Evolutionary conservation across 2,888 invertebrate genomes (phyloP), one percentile per base, ranked within the genome.

Genomic region (Shargacucullia verbasci): DNA sequence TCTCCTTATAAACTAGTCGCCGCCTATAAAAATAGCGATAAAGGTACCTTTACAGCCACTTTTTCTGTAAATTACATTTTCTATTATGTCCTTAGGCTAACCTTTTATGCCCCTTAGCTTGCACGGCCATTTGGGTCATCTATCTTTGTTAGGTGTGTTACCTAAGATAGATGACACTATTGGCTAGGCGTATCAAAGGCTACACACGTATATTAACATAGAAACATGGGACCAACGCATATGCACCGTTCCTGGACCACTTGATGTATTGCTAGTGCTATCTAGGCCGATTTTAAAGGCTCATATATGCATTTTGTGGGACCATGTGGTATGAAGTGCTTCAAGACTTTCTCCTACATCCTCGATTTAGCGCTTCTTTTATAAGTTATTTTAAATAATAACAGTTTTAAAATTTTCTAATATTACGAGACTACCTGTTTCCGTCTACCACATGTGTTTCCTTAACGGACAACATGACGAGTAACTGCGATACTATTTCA

Each of bases 21-120:
- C 14, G 67, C 62, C 66, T 67, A 67, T 67, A 67, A 67, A 67
- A 62, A 62, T 67, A 58, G 62, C 62, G 62, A 62, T 67, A 67
- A 67, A 62, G 58, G 67, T 67, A 54, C 53, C 39, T 67, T 67
- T 67, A 67, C 53, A 53, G 52, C 45, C 66, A 35, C 39, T 62
- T 67, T 67, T 67, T 67, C 46, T 67, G 67, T 58, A 67, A 67
- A 67, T 67, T 67, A 67, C 66, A 62, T 67, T 67, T 67, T 67
- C 62, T 67, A 67, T 67, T 67, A 67, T 62, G 53, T 58, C 66
- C 62, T 67, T 49, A 58, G 58, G 62, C 62, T 67, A 67, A 67
- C 58, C 58, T 67, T 67, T 67, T 62, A 67, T 58, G 62, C 62
- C 67, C 43, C 66, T 62, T 67, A 58, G 62, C 53, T 58, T 53